These are phyloP conservation scores for Serranus cabrilla DNA, from an alignment of 2,797 vertebrate species.

Conservation along the genomic window DNA sequence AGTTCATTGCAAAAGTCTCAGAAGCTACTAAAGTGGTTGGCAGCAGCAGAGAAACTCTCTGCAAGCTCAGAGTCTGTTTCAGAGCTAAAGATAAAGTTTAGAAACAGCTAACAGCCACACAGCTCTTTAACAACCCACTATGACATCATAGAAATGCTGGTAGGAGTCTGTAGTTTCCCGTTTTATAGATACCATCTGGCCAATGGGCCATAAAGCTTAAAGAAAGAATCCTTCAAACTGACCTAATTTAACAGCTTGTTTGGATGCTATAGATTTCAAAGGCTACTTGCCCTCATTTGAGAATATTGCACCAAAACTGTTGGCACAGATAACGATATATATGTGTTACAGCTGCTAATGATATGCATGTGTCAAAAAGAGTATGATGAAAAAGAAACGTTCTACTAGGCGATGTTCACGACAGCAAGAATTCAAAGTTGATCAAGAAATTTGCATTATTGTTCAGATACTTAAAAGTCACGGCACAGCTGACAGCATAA, in stretches of 20 bases:
- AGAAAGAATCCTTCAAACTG: background rate
- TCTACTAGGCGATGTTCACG: background rate
- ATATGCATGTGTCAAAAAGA: too few species aligned
- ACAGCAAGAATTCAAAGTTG: background rate
- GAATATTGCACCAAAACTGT: background rate
- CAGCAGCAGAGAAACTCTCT: background rate
- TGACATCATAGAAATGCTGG: conserved; percentile 12
- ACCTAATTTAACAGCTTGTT: conserved; percentile 5
- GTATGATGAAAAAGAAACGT: background rate
- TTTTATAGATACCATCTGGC: conserved; percentile 16
- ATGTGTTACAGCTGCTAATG: background rate
- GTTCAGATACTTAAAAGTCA: background rate
- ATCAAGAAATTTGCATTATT: conserved; percentile 3
- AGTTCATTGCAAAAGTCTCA: background rate
- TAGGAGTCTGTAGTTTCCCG: background rate
- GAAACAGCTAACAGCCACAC: background rate
- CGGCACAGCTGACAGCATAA: conserved; percentile 2
- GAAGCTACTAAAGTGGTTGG: background rate
- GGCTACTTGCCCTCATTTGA: background rate
- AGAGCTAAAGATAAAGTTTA: background rate
- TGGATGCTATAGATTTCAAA: background rate
- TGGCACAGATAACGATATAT: background rate
- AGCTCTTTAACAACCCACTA: conserved; percentile 2
- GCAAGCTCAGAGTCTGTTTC: background rate
- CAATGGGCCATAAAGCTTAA: conserved; percentile 9